Percentiles rank a stretch among this genome's conserved stretches.
Evolutionary conservation across 2,113 vertebrate species (phyloP).

Genomic region (Octodon degus): DNA sequence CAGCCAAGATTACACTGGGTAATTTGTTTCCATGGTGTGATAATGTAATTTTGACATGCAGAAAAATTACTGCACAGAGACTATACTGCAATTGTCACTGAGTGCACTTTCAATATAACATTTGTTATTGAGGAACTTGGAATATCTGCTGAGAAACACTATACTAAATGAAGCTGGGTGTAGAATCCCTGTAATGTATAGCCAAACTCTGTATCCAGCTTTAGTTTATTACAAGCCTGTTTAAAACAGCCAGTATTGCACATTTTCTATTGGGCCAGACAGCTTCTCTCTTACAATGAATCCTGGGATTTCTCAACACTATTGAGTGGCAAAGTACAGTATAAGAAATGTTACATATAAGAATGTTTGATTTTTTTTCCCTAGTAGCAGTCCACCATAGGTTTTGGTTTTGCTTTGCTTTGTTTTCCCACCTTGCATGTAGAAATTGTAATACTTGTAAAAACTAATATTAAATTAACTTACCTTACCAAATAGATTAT

Average conservation of each 20-base stretch:
- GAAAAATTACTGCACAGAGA: constrained; percentile 79
- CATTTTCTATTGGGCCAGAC: constrained; percentile 17
- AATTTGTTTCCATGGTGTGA: constrained; percentile 83
- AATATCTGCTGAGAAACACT: constrained; percentile 78
- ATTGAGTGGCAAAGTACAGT: not conserved
- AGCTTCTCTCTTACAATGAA: constrained; percentile 58
- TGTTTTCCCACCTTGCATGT: not conserved
- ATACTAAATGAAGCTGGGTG: constrained; percentile 81
- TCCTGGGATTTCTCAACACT: constrained; percentile 55
- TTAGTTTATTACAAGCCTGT: constrained; percentile 63
- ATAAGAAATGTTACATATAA: not conserved
- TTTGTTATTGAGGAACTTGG: constrained; percentile 74
- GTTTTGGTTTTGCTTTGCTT: not conserved
- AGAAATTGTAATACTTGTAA: constrained; percentile 23
- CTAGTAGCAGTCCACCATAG: constrained; percentile 7
- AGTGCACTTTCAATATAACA: constrained; percentile 71
- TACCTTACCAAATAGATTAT: constrained; percentile 60
- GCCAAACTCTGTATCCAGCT: constrained; percentile 57
- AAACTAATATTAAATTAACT: constrained; percentile 70
- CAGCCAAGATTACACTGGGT: constrained; percentile 73
- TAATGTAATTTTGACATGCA: constrained; percentile 80
- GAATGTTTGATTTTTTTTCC: not conserved
- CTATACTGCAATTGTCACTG: constrained; percentile 72
- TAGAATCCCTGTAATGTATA: constrained; percentile 64
- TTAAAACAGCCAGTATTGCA: constrained; percentile 37